These are phyloP conservation scores for Atrichornis clamosus DNA, from an alignment of 2,113 vertebrate genomes.

Conservation along the genomic window DNA sequence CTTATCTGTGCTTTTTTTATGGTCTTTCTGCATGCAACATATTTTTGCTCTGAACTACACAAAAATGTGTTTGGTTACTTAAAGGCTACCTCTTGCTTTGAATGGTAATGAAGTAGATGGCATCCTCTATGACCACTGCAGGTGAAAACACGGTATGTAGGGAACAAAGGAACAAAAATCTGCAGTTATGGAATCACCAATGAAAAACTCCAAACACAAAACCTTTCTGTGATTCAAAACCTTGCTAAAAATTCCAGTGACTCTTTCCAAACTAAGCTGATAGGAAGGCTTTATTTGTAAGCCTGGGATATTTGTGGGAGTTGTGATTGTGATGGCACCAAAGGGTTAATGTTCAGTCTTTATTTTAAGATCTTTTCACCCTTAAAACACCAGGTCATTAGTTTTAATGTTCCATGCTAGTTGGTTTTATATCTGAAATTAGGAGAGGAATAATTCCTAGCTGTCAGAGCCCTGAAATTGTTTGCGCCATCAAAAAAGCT, in stretches of 20 bases:
- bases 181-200: background rate
- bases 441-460: background rate
- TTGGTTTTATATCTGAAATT: background rate
- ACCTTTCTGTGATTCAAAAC: background rate
- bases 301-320: background rate
- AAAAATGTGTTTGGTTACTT: background rate
- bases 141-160: background rate
- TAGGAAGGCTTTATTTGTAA: background rate
- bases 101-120: background rate
- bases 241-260: background rate
- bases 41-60: background rate
- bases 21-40: background rate
- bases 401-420: background rate
- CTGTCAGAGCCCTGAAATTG: background rate
- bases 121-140: background rate
- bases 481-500: background rate
- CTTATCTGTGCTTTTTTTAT: background rate
- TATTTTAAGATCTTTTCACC: background rate
- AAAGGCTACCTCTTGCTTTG: background rate
- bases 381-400: constrained; percentile 9
- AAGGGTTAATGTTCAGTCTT: background rate
- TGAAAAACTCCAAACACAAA: background rate
- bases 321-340: background rate
- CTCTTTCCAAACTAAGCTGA: background rate
- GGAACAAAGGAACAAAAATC: background rate